Conservation (phyloP, 2,888 invertebrate species). For the Platypus cylindrus region DNA sequence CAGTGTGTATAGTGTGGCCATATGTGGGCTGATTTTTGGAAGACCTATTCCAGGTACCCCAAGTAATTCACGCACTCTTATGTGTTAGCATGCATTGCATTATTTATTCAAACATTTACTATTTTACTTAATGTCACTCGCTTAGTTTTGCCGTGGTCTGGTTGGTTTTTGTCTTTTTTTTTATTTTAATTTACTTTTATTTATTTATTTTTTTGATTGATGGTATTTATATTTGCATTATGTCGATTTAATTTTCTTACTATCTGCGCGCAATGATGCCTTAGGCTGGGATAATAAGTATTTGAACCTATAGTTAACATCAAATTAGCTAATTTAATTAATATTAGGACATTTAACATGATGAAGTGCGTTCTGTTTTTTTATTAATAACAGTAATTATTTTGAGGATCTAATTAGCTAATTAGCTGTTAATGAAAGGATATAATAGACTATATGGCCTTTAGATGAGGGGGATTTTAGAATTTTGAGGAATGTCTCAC, state of each 20-base stretch:
- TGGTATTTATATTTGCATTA: constrained; percentile 24
- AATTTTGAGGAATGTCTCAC: constrained; percentile 21
- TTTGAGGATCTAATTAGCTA: too few relatives aligned
- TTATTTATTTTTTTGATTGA: constrained; percentile 23
- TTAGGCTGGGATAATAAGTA: constrained; percentile 13
- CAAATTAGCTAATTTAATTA: constrained; percentile 3
- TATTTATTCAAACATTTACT: constrained; percentile 24
- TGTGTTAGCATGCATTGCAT: constrained; percentile 39
- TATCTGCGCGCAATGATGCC: constrained; percentile 15
- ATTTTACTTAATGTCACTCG: constrained; percentile 30
- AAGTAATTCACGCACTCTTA: constrained; percentile 33
- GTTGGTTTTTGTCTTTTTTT: constrained; percentile 24
- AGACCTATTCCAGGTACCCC: constrained; percentile 30
- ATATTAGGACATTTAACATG: too few relatives aligned
- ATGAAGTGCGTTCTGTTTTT: too few relatives aligned
- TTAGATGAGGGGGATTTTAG: constrained; percentile 16
- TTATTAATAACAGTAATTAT: too few relatives aligned
- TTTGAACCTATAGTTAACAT: constrained; percentile 9
- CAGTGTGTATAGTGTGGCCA: constrained; percentile 16
- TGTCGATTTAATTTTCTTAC: constrained; percentile 16
- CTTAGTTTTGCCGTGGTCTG: constrained; percentile 33
- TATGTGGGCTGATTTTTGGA: constrained; percentile 15
- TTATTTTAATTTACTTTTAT: constrained; percentile 25
- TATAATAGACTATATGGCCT: constrained; percentile 14
- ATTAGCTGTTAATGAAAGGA: constrained; percentile 10